Conservation (phyloP, 2,113 vertebrate genomes). For the Pituophis catenifer region DNA sequence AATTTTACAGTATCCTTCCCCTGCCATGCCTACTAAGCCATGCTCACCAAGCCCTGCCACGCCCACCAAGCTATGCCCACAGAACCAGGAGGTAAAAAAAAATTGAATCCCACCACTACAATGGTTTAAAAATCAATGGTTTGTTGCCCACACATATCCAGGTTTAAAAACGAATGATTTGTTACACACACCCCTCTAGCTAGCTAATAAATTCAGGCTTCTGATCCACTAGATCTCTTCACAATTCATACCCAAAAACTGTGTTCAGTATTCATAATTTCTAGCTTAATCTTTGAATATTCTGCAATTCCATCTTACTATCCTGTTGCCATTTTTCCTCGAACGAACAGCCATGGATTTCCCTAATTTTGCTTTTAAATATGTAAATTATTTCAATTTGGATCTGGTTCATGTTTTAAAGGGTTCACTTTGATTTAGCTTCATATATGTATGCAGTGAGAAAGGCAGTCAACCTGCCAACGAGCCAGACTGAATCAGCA, state of each 20-base stretch:
- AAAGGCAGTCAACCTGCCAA: background rate
- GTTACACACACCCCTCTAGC: background rate
- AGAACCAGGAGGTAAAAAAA: too few relatives aligned
- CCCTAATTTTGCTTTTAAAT: constrained; percentile 16
- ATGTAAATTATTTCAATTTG: constrained; percentile 6
- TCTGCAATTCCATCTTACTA: background rate
- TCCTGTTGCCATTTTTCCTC: background rate
- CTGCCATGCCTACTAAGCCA: too few relatives aligned
- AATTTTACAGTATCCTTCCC: too few relatives aligned
- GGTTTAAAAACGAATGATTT: too few relatives aligned
- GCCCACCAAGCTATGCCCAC: too few relatives aligned
- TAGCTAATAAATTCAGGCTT: background rate
- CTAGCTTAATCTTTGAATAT: background rate
- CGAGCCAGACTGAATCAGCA: constrained; percentile 14
- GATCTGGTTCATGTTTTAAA: background rate
- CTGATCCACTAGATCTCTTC: background rate
- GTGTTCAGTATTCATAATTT: background rate
- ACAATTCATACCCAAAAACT: background rate
- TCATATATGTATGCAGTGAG: background rate
- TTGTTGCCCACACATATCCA: background rate
- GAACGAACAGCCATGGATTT: background rate
- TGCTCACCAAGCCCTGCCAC: too few relatives aligned
- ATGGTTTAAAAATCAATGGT: background rate
- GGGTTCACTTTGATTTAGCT: constrained; percentile 33
- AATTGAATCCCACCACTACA: too few relatives aligned